These are phyloP conservation scores for Actinemys pallida DNA, from an alignment of 2,113 vertebrate genomes.

Conservation along the genomic window DNA sequence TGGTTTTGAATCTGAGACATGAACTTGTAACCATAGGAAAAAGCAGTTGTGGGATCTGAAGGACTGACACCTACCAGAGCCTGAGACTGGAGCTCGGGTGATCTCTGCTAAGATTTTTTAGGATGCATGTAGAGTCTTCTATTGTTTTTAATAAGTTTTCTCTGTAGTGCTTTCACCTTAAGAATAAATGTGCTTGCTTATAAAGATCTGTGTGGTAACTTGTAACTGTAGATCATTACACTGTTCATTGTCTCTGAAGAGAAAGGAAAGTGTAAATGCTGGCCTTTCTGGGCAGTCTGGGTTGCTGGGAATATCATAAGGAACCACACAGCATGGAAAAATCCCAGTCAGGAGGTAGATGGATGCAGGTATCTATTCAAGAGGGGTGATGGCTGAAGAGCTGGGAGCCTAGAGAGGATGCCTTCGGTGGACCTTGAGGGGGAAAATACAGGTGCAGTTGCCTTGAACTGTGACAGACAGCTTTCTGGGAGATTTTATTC, in stretches of 20 bases:
- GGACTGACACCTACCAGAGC: not conserved
- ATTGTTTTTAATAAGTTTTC: not conserved
- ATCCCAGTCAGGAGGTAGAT: not conserved
- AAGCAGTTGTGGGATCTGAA: not conserved
- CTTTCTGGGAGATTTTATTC: not conserved
- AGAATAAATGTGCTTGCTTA: not conserved
- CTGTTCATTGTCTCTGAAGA: not conserved
- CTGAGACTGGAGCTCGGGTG: not conserved
- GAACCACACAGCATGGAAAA: not conserved
- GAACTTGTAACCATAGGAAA: not conserved
- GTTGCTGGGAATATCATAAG: not conserved
- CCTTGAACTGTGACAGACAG: no score
- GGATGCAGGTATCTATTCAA: not conserved
- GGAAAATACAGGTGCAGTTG: not conserved
- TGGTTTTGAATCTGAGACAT: not conserved
- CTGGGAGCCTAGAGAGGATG: not conserved
- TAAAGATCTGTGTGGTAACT: not conserved
- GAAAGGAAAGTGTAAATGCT: not conserved
- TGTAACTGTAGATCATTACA: not conserved
- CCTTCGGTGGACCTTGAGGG: not conserved
- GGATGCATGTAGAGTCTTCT: not conserved
- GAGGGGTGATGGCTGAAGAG: not conserved
- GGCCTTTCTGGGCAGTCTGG: not conserved
- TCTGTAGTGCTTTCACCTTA: not conserved
- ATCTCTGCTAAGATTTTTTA: not conserved